Base-by-base conservation (phyloP, 2,113 vertebrate genomes). In the Sigmodon hispidus region DNA sequence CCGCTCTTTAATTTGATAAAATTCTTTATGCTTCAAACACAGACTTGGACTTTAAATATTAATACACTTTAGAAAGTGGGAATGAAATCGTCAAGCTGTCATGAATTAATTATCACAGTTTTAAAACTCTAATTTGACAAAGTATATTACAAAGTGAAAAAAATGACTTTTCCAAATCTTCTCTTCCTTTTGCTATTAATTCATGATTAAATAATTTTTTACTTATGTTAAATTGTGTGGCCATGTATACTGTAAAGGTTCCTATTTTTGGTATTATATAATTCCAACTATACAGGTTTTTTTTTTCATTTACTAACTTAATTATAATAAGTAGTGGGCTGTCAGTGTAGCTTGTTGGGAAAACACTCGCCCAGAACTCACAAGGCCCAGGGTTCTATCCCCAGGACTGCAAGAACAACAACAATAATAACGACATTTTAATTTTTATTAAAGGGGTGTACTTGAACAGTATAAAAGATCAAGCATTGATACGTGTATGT, bases 61-160 rank as follows among this genome's bases (percentile, higher is more conserved):
- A 97, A 97, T 96, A 95, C 87, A 93, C 87, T 43, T 95, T 91
- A 95, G 83, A 92, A 96, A 91, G 86, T 26, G 80, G 43, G 73
- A 96, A 94, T 93, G 70, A 97, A 93, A 97, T 96, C 70, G 69
- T 96, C 94, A 93, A 93, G 92, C 57, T 81, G 88, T 95, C 91
- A 92, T 97, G 92, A 97, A 97, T 97, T 97, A 97, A 97, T 96
- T 97, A 96, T 95, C 45, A 63, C 80, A 87, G 67, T 96, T 97
- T 97, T 83, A 77, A 95, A 97, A 96, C 65, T 96, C 52, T 72
- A 89, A 5, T 96, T 96, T 96, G 95, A 84, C 45, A 87, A 96
- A 89, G 87, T 87, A 91, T 94, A 94, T 96, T 93, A 84, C 89
- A 91, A 93, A 96, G 57, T 91, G 63, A 12, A 94, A 12, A 94